These are phyloP conservation scores for Macrophya annulata DNA, from an alignment of 2,888 invertebrate genomes.

Conservation along the genomic window DNA sequence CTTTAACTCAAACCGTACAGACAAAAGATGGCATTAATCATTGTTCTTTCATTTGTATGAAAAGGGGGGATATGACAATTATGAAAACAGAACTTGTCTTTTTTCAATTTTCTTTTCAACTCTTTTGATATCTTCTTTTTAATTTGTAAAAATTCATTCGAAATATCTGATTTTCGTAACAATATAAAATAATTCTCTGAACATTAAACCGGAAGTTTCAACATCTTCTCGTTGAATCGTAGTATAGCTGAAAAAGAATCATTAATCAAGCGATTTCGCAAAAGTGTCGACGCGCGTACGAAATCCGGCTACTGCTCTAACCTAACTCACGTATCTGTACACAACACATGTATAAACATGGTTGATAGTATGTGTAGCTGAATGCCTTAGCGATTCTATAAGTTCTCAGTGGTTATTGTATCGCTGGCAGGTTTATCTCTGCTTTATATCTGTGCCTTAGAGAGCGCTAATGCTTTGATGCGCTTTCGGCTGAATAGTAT, in stretches of 20 bases:
- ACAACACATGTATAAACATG: neutral
- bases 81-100: neutral
- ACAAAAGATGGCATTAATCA: neutral
- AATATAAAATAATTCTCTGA: neutral
- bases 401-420: constrained; percentile 50
- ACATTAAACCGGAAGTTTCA: constrained; percentile 31
- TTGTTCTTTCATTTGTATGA: neutral
- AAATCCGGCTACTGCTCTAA: neutral
- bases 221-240: constrained; percentile 43
- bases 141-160: neutral
- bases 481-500: neutral
- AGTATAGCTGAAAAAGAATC: constrained; percentile 60
- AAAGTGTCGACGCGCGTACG: constrained; percentile 32
- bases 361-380: neutral
- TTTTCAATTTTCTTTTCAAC: neutral
- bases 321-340: neutral
- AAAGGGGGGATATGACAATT: neutral
- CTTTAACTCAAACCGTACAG: too few species aligned
- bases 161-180: neutral
- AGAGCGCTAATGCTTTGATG: constrained; percentile 52
- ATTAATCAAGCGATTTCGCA: constrained; percentile 70
- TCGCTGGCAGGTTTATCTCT: constrained; percentile 53
- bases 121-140: neutral
- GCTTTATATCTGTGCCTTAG: constrained; percentile 52
- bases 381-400: constrained; percentile 49